A percentile compares a stretch with the other conserved stretches of the same genome.
Conservation (phyloP, 2,888 invertebrate species). For the Diplolepis rosae region DNA sequence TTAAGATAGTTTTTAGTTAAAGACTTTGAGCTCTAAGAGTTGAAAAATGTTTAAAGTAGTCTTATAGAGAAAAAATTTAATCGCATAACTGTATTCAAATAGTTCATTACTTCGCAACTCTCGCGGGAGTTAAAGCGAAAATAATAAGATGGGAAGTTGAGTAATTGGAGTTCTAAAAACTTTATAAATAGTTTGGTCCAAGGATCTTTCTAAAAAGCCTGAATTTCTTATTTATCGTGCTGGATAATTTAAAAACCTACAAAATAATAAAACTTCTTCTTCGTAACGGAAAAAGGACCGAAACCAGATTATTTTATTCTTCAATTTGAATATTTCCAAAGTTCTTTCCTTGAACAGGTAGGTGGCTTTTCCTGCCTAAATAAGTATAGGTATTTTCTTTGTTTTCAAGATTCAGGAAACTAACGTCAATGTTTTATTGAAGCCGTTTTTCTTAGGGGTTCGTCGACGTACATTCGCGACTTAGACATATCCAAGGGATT, state of each 20-base stretch:
- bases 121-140: neutral
- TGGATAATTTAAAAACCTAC: neutral
- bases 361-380: neutral
- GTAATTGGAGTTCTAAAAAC: neutral
- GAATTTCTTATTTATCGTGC: neutral
- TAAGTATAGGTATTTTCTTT: constrained; percentile 3
- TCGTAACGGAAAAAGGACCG: too few species aligned
- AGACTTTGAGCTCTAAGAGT: neutral
- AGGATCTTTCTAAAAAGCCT: neutral
- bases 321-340: neutral
- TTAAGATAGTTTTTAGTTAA: neutral
- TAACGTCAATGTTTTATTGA: constrained; percentile 13
- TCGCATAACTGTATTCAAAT: constrained; percentile 4
- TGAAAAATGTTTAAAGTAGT: neutral
- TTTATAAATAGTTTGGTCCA: neutral
- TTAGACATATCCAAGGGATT: constrained; percentile 35
- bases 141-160: neutral
- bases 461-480: constrained; percentile 5
- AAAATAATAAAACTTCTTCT: too few species aligned
- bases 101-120: constrained; percentile 9
- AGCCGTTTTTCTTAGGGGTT: constrained; percentile 1
- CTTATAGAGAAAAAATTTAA: neutral
- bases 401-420: constrained; percentile 15
- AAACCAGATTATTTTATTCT: neutral
- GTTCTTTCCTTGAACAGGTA: constrained; percentile 1